Base-by-base conservation (phyloP, 2,113 vertebrate genomes). In the Oxygymnocypris stewartii region DNA sequence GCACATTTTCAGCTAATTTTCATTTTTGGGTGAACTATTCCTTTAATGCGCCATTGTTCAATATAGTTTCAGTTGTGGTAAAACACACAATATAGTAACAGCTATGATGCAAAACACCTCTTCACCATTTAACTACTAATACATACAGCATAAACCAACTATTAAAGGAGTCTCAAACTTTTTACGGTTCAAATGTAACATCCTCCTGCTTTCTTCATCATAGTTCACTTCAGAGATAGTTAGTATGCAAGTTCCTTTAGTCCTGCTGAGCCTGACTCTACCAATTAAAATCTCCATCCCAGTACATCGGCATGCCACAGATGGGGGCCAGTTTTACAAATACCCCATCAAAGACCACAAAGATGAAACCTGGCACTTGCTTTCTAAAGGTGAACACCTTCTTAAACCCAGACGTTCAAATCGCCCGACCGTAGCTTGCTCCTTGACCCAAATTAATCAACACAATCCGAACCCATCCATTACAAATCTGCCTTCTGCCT, bases 271-370 rank as follows among this genome's bases (percentile, higher is more conserved):
- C 59, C 82, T 37, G 82, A 80, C 82, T 84, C 73, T 51, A 31
- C 54, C 74, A 69, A 84, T 87, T 90, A 85, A 88, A 89, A 89
- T 91, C 82, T 90, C 88, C n/a, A 88, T 89, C 88, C 89, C 84
- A 79, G 86, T 90, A 87, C 89, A 88, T 90, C 85, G 51, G 13
- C 14, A 16, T 31, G 14, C 75, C 47, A 51, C 67, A 79, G 73
- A 78, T 63, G 20, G 10, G 87, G 79, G 40, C 69, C 44, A 20
- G 42, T 23, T 42, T 83, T 71, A 44, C 42, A 51, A 82, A 82
- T 77, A 18, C n/a, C 76, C 20, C 2, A 47, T 85, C 87, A 79
- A 88, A 91, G 49, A 89, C 87, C 86, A 2, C 89, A 89, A 47
- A 81, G 87, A 57, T 82, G 73, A 25, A 63, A 59, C 84, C 80